Evolutionary conservation across 1,140 invertebrate species (phyloP).

Genomic region (Euwallacea similis): DNA sequence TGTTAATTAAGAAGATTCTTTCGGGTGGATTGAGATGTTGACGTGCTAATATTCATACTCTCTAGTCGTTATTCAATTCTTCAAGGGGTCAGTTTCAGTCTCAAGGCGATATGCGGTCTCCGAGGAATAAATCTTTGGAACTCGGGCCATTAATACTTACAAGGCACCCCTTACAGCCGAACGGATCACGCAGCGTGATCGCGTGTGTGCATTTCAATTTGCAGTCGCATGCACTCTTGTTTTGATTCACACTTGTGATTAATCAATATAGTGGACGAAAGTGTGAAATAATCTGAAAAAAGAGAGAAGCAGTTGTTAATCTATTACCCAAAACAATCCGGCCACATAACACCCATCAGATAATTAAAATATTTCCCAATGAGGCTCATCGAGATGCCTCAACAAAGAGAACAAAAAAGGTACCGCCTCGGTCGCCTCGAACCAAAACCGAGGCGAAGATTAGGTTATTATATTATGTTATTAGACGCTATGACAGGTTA

Average conservation of each 20-base stretch:
- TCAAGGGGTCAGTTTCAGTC: background rate
- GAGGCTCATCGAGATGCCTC: background rate
- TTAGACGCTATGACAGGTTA: constrained; percentile 50
- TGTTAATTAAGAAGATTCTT: constrained; percentile 14
- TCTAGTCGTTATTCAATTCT: background rate
- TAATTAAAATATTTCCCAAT: constrained; percentile 34
- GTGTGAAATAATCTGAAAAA: too few relatives aligned
- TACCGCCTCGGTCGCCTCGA: constrained; percentile 27
- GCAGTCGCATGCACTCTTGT: constrained; percentile 19
- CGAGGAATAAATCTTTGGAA: constrained; percentile 13
- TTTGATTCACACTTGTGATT: constrained; percentile 13
- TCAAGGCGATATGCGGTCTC: background rate
- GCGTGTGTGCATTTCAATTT: constrained; percentile 24
- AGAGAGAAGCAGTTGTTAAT: too few relatives aligned
- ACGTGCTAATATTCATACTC: background rate
- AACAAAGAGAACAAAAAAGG: constrained; percentile 32
- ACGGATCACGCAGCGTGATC: constrained; percentile 18
- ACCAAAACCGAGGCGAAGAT: constrained; percentile 42
- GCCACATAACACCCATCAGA: background rate
- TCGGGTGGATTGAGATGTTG: background rate
- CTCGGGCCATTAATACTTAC: constrained; percentile 23
- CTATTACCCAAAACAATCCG: background rate
- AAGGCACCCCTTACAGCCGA: constrained; percentile 14
- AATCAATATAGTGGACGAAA: constrained; percentile 11
- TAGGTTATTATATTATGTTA: constrained; percentile 52